Base-by-base conservation (phyloP, 2,888 invertebrate species). In the Pocota personata region DNA sequence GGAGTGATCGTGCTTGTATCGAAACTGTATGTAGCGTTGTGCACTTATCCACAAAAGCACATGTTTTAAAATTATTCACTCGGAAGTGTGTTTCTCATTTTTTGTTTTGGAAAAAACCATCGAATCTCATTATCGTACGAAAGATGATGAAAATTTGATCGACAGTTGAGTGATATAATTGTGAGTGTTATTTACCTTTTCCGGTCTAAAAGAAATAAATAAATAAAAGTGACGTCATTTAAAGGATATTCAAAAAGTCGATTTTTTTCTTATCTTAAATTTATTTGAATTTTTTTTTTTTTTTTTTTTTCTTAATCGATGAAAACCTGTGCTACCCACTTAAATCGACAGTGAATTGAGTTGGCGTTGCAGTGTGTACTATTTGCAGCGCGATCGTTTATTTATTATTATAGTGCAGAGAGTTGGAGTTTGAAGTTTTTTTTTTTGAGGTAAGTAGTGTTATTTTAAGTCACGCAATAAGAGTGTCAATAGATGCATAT, bases 51-150 rank as follows among this genome's bases (percentile, higher is more conserved):
- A 1, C 24, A 5, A 60, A 37, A 73, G 80, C 80, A 80, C 80
- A 80, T 80, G 80, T 67, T 71, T 71, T 16, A 30, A 52, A 73
- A 75, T 75, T 67, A n/a, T 64, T 46, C n/a, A 72, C 57, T 80
- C 75, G 46, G 72, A 80, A 73, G 73, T 75, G 32, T 1, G 2
- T 12, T 8, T 46, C 1, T 30, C n/a, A n/a, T n/a, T n/a, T 62
- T 37, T 43, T 19, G 10, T 46, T 21, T 16, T 7, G 30, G 24
- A 30, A 46, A n/a, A 55, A 58, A 55, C n/a, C 5, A 16, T 40
- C 2, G 16, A 40, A 35, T 24, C 30, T 32, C 12, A 24, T 19
- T 6, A 35, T 62, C 48, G 21, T 16, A 16, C 1, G 12, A 24
- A 48, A 58, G 37, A 67, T 78, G 73, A 83, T 69, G 78, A 46